Base-by-base conservation (phyloP, 2,113 vertebrate genomes). In the Anolis sagrei region DNA sequence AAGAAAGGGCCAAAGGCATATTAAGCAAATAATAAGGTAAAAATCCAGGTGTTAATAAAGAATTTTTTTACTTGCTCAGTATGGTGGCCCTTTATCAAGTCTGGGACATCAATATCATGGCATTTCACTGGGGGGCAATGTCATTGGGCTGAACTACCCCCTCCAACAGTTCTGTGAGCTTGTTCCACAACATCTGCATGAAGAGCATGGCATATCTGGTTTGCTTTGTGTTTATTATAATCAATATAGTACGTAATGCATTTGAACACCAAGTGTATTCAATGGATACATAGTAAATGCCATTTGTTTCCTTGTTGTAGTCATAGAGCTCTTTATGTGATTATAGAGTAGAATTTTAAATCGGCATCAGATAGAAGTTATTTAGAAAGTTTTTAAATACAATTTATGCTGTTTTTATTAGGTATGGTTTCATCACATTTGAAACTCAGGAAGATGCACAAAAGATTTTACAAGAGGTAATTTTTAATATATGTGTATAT, bases 381-480 rank as follows among this genome's bases (percentile, higher is more conserved):
- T 64, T 74, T 80, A 18, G 58, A 34, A 74, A 51, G 29, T 64
- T 39, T 78, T n/a, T 13, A 54, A 27, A n/a, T 86, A 69, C 5
- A 44, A 61, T 36, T 6, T 75, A 1, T 66, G 13, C 58, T 86
- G 32, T 93, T 92, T 95, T 93, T 23, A 89, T 91, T 94, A 98
- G 98, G 89, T 98, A 98, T 90, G 98, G 97, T 73, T 98, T 98
- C 86, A 88, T 98, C 89, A 98, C 97, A 44, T 98, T 98, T 94
- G 97, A 98, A 94, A 96, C 95, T 49, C 92, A 97, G 83, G 97
- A 98, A 93, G 98, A 98, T 88, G 97, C 96, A 18, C 95, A 97
- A 94, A 98, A 97, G 93, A 95, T 98, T 92, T 95, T 98, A 76
- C 95, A 96, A 88, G 95, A 97, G 91, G 98, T 98, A 93, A 97